Percentiles rank a stretch among this genome's conserved stretches.
Evolutionary conservation across 2,113 vertebrate genomes (phyloP).

Genomic region (Centropus bengalensis): DNA sequence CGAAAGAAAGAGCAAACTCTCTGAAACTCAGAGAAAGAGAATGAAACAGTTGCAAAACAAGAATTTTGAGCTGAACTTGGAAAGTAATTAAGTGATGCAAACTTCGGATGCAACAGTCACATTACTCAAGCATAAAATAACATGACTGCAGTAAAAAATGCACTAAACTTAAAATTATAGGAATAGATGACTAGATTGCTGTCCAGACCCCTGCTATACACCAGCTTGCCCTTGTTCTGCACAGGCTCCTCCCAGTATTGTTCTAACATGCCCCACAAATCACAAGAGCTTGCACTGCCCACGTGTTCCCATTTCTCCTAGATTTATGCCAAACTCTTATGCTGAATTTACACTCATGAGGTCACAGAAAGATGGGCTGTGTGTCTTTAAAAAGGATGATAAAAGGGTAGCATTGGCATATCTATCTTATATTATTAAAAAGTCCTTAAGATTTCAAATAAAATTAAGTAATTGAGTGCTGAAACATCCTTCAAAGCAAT

Average conservation of each 20-base stretch:
- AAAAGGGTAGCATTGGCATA: background rate
- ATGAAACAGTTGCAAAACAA: background rate
- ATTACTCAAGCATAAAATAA: background rate
- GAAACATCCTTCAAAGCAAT: background rate
- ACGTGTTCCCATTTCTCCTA: fast-evolving
- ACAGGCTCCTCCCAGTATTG: background rate
- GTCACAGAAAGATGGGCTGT: background rate
- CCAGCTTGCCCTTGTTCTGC: background rate
- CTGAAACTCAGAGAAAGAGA: background rate
- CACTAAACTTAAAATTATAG: background rate
- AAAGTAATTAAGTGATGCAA: background rate
- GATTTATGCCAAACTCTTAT: background rate
- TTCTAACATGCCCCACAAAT: background rate
- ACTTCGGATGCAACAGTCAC: background rate
- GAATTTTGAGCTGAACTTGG: background rate
- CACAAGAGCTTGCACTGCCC: background rate
- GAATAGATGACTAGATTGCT: background rate
- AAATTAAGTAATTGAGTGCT: background rate
- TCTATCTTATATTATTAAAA: background rate
- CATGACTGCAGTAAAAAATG: background rate
- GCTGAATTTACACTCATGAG: background rate
- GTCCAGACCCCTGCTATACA: background rate
- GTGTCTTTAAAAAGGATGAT: background rate
- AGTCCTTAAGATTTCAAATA: background rate
- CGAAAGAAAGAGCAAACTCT: background rate